Base-by-base conservation (phyloP, 2,888 invertebrate genomes). In the Cataglyphis cursor region DNA sequence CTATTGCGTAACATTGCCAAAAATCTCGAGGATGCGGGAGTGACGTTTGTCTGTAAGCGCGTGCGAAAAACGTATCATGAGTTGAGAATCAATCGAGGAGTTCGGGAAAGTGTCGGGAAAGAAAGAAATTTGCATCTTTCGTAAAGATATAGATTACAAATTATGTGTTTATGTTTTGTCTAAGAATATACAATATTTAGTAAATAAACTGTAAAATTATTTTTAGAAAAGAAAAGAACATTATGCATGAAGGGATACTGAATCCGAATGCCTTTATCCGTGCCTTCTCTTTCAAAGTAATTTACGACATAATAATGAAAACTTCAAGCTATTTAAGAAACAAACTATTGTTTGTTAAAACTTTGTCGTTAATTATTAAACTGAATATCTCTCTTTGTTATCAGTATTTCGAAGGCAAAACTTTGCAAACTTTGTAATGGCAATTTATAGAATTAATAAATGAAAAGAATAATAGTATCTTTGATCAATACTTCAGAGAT, bases 11-110 rank as follows among this genome's bases (percentile, higher is more conserved):
- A 51, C 24, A 51, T 66, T 84, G 84, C 84, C 82, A 90, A 88
- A 85, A 86, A 73, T 84, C 44, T 28, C 44, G n/a, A 5, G 0
- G 48, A 4, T 31, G 31, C 62, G 38, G n/a, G n/a, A 51, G 41
- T 38, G 31, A 28, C 41, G 35, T 59, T 64, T 10, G 12, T 57
- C 61, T 21, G 10, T 31, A 35, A n/a, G 38, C 9, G 51, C 44
- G 21, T 51, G 44, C 2, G 38, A 48, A 3, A 21, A 78, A 78
- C 66, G 61, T 82, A 62, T 80, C 10, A 72, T 24, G 12, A 28
- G 21, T 72, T 41, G 62, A 62, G 8, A 81, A 83, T 87, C 64
- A 76, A 85, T 87, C 75, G 73, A 54, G 38, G 48, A 18, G 80
- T 72, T 75, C 65, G 35, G 24, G 24, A 57, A 75, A 54, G 66